These are phyloP conservation scores for Collichthys lucidus DNA, from an alignment of 2,113 vertebrate species.

Conservation along the genomic window DNA sequence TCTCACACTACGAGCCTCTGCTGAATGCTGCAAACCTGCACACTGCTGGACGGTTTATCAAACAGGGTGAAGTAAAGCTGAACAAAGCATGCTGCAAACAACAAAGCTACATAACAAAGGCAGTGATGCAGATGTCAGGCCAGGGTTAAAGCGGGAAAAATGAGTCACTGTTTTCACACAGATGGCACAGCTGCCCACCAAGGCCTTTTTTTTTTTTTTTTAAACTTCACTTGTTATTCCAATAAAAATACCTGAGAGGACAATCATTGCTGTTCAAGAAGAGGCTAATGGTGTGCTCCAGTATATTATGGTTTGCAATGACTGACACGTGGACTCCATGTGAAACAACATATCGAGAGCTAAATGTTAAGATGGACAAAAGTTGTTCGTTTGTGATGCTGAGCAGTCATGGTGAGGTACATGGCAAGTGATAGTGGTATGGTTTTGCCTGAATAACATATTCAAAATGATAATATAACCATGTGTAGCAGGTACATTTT, in stretches of 20 bases:
- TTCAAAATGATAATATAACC: too few species aligned
- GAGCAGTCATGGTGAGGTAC: neutral
- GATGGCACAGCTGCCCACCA: constrained; percentile 21
- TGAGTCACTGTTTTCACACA: constrained; percentile 34
- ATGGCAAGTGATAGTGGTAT: neutral
- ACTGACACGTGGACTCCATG: neutral
- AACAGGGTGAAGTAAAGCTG: neutral
- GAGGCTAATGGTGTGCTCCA: neutral
- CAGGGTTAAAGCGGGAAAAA: constrained; percentile 14
- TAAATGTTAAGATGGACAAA: neutral
- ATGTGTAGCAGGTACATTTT: too few species aligned
- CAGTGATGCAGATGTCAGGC: constrained; percentile 15
- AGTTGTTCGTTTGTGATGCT: neutral
- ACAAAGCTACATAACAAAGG: constrained; percentile 10
- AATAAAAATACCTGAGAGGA: constrained; percentile 11
- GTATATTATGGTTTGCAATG: neutral
- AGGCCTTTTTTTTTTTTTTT: constrained; percentile 14
- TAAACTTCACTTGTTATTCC: constrained; percentile 10
- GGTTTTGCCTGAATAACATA: too few species aligned
- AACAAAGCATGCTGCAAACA: neutral
- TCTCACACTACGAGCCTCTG: constrained; percentile 33
- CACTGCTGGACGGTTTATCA: neutral
- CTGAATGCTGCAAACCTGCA: constrained; percentile 33
- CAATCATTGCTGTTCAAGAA: constrained; percentile 5
- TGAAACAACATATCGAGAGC: neutral